Evolutionary conservation across 2,113 vertebrate genomes (phyloP), one percentile per base, ranked within the genome.

Genomic region (Rhea pennata): DNA sequence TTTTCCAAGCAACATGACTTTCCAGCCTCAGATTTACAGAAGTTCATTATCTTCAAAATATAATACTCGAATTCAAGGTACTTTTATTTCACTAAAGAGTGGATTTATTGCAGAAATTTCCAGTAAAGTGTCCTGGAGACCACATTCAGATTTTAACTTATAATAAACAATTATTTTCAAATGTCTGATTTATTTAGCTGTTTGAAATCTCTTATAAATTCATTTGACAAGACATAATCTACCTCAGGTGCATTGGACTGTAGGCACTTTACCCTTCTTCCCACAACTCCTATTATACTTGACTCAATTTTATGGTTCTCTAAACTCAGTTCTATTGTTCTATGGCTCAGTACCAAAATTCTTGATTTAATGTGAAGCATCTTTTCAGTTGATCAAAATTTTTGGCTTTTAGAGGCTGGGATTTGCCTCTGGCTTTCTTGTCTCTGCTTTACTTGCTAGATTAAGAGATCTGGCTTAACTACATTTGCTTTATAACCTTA

Each of bases 371-470:
- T 58, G 19, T 7, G 7, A 87, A 64, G 19, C 22, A 7, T 61
- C 42, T 85, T 94, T 67, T 79, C 33, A 75, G 44, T 53, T 87
- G 46, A 73, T 86, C 16, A 83, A 69, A 61, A 74, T 29, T 40
- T 92, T 83, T 21, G 61, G 71, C 48, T 90, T 85, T 59, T 73
- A 51, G 3, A 80, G n/a, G 44, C 29, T 79, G 40, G 40, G 71
- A 61, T 92, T 94, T 76, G 53, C 93, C 71, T 85, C 82, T 76
- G 62, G 48, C 78, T 90, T 82, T 79, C 58, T 91, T 10, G 67
- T 65, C 66, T 89, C 54, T 88, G 72, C 40, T 72, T 44, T 15
- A 17, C 29, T 82, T 87, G 19, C 82, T 26, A 31, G 12, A 24
- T 83, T 58, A 93, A 51, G 71, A 87, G 46, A 81, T 82, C 40